These are phyloP conservation scores for Saccopteryx leptura DNA, from an alignment of 2,113 vertebrate genomes.

Conservation along the genomic window DNA sequence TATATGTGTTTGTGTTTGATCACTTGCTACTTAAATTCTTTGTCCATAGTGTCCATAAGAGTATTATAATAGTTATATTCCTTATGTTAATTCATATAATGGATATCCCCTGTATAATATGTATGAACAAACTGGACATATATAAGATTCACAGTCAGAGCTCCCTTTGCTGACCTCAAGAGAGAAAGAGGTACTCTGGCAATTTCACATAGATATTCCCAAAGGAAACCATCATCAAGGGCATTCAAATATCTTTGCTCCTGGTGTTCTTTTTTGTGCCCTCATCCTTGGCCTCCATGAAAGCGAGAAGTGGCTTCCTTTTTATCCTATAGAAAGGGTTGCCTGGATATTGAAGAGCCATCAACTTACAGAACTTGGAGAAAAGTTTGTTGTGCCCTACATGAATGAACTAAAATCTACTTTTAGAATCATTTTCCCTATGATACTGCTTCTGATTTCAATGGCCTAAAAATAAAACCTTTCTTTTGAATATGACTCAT, in stretches of 20 bases:
- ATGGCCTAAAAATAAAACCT: slow-evolving; percentile 75
- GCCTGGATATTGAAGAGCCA: slow-evolving; percentile 46
- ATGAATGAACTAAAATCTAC: slow-evolving; percentile 75
- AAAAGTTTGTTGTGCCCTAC: slow-evolving; percentile 57
- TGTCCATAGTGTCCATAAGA: neutral
- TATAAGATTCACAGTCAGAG: slow-evolving; percentile 11
- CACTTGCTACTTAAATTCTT: neutral
- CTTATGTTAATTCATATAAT: neutral
- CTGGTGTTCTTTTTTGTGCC: neutral
- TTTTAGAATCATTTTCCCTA: slow-evolving; percentile 64
- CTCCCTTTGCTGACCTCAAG: neutral
- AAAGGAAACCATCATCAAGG: neutral
- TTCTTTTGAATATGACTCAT: slow-evolving; percentile 83
- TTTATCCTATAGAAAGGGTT: neutral
- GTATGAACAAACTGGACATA: neutral
- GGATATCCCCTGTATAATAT: neutral
- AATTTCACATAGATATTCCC: slow-evolving; percentile 50
- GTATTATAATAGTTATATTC: neutral
- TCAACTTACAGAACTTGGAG: slow-evolving; percentile 54
- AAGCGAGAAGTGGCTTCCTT: slow-evolving; percentile 37
- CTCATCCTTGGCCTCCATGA: slow-evolving; percentile 30
- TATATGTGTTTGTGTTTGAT: neutral
- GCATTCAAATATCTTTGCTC: neutral
- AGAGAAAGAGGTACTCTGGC: neutral
- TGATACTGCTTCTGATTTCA: slow-evolving; percentile 71